Evolutionary conservation across 2,797 vertebrate genomes (phyloP).

Genomic region (Danio aesculapii): DNA sequence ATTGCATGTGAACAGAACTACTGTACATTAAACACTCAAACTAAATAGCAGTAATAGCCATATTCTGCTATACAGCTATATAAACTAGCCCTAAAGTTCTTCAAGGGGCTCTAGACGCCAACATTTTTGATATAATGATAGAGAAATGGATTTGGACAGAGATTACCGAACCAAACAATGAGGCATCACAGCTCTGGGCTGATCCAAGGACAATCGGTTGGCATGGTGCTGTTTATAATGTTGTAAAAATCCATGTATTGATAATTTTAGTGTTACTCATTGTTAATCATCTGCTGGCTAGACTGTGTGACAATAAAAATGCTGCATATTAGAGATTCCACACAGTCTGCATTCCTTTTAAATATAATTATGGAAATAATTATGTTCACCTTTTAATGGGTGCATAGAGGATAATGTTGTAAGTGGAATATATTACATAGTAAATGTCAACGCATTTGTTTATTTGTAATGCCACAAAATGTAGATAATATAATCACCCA

Average conservation of each 20-base stretch:
- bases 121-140: constrained; percentile 1
- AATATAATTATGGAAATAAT: not conserved
- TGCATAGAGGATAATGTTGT: not conserved
- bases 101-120: not conserved
- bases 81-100: not conserved
- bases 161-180: constrained; percentile 12
- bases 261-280: not conserved
- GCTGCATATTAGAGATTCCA: not conserved
- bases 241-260: not conserved
- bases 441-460: too few species aligned
- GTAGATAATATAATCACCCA: not conserved
- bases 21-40: not conserved
- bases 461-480: not conserved
- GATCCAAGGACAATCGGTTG: not conserved
- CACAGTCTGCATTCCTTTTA: not conserved
- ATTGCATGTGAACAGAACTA: not conserved
- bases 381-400: not conserved
- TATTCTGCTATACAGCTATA: not conserved
- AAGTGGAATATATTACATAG: not conserved
- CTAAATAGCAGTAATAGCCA: not conserved
- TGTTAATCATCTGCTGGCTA: not conserved
- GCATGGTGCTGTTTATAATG: not conserved
- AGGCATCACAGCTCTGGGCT: not conserved
- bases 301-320: not conserved
- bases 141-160: constrained; percentile 6